Base-by-base conservation (phyloP, 2,113 vertebrate species). In the Hiodon tergisus region DNA sequence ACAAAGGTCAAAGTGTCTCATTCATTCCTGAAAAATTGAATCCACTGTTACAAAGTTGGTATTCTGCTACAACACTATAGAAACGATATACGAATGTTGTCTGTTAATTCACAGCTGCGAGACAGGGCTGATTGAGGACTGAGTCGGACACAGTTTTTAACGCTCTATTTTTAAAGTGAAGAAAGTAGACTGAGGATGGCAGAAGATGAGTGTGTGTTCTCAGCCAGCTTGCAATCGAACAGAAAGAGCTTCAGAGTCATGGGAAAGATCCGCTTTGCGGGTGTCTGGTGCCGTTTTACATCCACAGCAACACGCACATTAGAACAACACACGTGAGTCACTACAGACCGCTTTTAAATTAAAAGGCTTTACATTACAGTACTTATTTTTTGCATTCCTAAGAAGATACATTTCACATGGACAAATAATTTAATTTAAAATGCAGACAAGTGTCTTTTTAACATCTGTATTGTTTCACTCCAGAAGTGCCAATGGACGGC, bases 391-490 rank as follows among this genome's bases (percentile, higher is more conserved):
- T 46, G 54, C 4, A 31, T 31, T 31, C 31, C 31, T 31, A 54
- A 50, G 71, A 63, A 7, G 61, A 10, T 48, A 50, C 71, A 0
- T 10, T 55, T 46, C 54, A 11, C 50, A 48, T 16, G 17, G 72
- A 51, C 51, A 17, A 55, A n/a, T 9, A 5, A 47, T 54, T 17
- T 65, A 14, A 57, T 50, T 74, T 6, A 57, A 59, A 58, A 50
- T 59, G 51, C 10, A 68, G 47, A 6, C 50, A n/a, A 66, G 46
- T 6, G 70, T 11, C 69, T 71, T 46, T 60, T 68, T 52, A 71
- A 47, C 69, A 74, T 66, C 61, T 66, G 61, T 31, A 13, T 74
- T 62, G 16, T 53, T 48, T 55, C 11, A 17, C 53, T 67, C 14
- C 7, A 58, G 5, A 7, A 48, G 13, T 11, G 13, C 13, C 4